Evolutionary conservation across 2,113 vertebrate species (phyloP).

Genomic region (Bombycilla garrulus): DNA sequence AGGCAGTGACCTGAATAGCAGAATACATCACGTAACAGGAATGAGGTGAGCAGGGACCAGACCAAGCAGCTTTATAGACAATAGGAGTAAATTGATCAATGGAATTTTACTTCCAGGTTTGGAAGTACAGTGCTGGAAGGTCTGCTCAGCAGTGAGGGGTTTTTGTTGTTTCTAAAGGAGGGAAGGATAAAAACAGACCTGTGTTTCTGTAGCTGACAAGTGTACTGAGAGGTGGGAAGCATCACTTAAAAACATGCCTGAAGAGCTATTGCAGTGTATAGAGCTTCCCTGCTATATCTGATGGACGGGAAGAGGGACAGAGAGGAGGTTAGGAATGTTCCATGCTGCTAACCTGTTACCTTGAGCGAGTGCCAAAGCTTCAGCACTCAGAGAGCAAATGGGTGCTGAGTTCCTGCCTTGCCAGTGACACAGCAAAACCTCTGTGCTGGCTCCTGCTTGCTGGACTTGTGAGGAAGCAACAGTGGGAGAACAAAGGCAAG

Average conservation of each 20-base stretch:
- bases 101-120: neutral
- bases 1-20: neutral
- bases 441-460: neutral
- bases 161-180: neutral
- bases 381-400: neutral
- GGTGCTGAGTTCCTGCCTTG: neutral
- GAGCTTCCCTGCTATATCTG: fast-evolving
- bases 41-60: neutral
- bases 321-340: neutral
- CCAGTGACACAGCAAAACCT: neutral
- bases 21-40: fast-evolving
- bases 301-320: neutral
- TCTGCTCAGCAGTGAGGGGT: neutral
- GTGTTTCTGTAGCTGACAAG: neutral
- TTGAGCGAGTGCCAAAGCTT: neutral
- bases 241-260: neutral
- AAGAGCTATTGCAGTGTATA: neutral
- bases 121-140: neutral
- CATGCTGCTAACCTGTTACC: neutral
- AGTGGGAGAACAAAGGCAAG: neutral
- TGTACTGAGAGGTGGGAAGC: neutral
- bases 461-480: neutral
- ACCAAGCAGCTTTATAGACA: neutral
- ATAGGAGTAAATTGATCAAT: neutral
- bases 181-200: neutral